Evolutionary conservation across 1,140 invertebrate genomes (phyloP).

Genomic region (Limonius californicus): DNA sequence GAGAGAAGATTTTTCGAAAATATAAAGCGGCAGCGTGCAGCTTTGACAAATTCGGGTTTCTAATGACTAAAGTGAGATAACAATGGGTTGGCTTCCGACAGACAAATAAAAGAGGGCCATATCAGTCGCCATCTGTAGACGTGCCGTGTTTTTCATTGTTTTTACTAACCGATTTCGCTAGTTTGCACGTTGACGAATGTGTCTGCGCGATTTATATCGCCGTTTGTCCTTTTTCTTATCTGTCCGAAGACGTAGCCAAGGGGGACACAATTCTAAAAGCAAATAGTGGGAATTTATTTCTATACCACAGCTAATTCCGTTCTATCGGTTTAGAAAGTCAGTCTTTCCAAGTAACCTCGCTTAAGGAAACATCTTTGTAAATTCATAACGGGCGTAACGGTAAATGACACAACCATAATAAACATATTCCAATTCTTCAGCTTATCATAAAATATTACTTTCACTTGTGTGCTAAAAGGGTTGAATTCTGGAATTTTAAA

Average conservation of each 20-base stretch:
- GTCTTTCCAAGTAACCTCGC: too few species aligned
- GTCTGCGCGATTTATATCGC: not conserved
- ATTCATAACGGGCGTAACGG: not conserved
- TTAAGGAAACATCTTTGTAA: too few species aligned
- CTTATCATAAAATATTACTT: not conserved
- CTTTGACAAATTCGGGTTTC: not conserved
- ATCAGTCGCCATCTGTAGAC: conserved; percentile 9
- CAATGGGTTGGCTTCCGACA: too few species aligned
- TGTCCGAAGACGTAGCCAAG: too few species aligned
- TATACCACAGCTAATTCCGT: too few species aligned
- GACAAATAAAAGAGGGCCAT: not conserved
- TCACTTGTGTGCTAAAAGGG: not conserved
- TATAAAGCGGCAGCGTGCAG: not conserved
- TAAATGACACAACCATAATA: not conserved
- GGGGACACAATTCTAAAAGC: too few species aligned
- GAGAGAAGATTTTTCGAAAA: too few species aligned
- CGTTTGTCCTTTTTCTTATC: not conserved
- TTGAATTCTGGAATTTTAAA: too few species aligned
- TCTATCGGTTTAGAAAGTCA: too few species aligned
- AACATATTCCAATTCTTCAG: not conserved
- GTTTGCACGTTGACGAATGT: not conserved
- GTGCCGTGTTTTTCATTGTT: not conserved
- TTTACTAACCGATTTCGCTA: not conserved
- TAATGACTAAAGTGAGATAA: too few species aligned
- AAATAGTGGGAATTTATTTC: too few species aligned